Evolutionary conservation across 2,888 invertebrate species (phyloP), one percentile per base, ranked within the genome.

Genomic region (Auanema sp.): DNA sequence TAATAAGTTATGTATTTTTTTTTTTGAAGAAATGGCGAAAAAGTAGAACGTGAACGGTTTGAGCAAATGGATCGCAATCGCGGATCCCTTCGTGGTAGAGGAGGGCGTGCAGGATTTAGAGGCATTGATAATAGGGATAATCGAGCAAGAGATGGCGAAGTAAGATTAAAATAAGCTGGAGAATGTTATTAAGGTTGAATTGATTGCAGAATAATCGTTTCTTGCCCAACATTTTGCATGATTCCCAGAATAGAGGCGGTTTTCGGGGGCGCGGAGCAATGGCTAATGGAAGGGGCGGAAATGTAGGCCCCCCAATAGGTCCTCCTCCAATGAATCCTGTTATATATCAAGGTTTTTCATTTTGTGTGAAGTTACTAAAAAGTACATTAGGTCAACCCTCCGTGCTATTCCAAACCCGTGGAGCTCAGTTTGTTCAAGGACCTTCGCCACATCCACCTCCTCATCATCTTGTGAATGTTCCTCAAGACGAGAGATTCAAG

Each of bases 401-500:
- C 14, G 47, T 60, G 54, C 53, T 60, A 55, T 44, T 60, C 11
- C 10, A 5, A 16, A 43, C 53, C 2, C 53, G 54, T n/a, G 42
- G 54, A 33, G 55, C 55, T 53, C 25, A 53, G 1, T 58, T 58
- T 16, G 49, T 58, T 25, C 16, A 21, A 10, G 47, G 47, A 16
- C 16, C 16, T 21, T 5, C 47, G n/a, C n/a, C n/a, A 5, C 47
- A 16, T 47, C 43, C 23, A 47, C 60, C 43, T 1, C 60, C 54
- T 2, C 60, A 24, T n/a, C 51, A 50, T 25, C 16, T 24, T 11
- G 55, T 60, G 60, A 43, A 43, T 49, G 40, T 53, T 18, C 25
- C 41, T 44, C 74, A 74, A 25, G 69, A 74, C 40, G 64, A 59
- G 14, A 64, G 68, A 23, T 75, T 75, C 61, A 69, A 68, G 11